A percentile compares a stretch with the other conserved stretches of the same genome.
These are phyloP conservation scores for Leptinotarsa undecemlineata DNA, from an alignment of 1,140 invertebrate genomes.

Conservation along the genomic window DNA sequence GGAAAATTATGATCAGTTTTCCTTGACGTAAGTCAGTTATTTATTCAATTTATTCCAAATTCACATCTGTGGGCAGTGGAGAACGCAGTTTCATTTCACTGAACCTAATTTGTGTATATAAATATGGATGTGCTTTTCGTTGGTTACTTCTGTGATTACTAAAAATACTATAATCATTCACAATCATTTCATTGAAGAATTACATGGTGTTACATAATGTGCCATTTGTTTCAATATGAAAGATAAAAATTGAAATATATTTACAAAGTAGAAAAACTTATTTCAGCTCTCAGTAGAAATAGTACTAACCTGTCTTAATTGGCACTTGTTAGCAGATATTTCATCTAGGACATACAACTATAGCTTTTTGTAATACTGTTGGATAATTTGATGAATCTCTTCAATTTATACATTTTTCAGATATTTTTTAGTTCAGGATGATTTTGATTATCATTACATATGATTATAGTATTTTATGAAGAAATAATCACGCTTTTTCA, in stretches of 20 bases:
- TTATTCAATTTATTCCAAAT: background rate
- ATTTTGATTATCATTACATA: constrained; percentile 16
- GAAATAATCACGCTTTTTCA: constrained; percentile 23
- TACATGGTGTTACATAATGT: background rate
- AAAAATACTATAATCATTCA: constrained; percentile 20
- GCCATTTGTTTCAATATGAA: background rate
- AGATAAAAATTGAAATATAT: background rate
- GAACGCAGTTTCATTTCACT: background rate
- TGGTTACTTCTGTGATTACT: constrained; percentile 10
- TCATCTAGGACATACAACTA: background rate
- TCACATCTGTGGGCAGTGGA: background rate
- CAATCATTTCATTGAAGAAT: background rate
- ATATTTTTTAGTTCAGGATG: background rate
- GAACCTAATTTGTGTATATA: constrained; percentile 19
- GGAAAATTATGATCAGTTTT: too few species aligned
- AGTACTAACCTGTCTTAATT: background rate
- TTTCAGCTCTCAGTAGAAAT: background rate
- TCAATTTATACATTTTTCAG: background rate
- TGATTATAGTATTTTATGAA: constrained; percentile 39
- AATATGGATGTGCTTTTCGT: constrained; percentile 7
- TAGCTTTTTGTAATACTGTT: background rate
- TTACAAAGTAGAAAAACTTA: background rate
- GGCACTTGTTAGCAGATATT: background rate
- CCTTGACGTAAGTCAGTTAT: too few species aligned
- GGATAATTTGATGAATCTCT: background rate